phyloP scores from a whole-genome alignment of 2,113 vertebrate genomes.

The Passer montanus region DNA sequence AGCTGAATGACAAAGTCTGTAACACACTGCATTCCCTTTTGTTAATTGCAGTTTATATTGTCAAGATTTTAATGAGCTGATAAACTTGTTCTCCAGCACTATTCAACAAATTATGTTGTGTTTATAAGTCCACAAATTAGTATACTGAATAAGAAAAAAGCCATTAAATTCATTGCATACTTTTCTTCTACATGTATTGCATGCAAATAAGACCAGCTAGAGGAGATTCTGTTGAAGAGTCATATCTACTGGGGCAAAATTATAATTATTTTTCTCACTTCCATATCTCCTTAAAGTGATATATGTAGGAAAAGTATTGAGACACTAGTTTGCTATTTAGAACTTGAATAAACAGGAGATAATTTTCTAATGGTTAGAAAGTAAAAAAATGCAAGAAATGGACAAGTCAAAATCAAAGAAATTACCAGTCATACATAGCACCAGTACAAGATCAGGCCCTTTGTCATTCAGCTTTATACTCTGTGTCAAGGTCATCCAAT shows the following conservation, averaged over 20 bases:
- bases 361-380: background rate
- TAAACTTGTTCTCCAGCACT: background rate
- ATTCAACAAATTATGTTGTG: background rate
- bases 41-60: background rate
- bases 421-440: background rate
- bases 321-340: background rate
- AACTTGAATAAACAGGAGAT: background rate
- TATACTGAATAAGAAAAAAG: background rate
- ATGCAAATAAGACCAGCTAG: background rate
- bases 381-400: background rate
- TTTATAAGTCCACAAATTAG: background rate
- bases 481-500: background rate
- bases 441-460: background rate
- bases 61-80: constrained; percentile 7
- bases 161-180: background rate
- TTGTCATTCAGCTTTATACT: background rate
- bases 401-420: background rate
- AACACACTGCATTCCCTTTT: background rate
- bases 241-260: background rate
- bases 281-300: background rate
- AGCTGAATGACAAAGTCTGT: background rate
- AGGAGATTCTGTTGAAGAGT: background rate
- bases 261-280: background rate
- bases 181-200: background rate
- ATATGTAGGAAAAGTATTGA: background rate